Evolutionary conservation across 1,140 invertebrate species (phyloP).

Genomic region (Mycetomoellerius zeteki): DNA sequence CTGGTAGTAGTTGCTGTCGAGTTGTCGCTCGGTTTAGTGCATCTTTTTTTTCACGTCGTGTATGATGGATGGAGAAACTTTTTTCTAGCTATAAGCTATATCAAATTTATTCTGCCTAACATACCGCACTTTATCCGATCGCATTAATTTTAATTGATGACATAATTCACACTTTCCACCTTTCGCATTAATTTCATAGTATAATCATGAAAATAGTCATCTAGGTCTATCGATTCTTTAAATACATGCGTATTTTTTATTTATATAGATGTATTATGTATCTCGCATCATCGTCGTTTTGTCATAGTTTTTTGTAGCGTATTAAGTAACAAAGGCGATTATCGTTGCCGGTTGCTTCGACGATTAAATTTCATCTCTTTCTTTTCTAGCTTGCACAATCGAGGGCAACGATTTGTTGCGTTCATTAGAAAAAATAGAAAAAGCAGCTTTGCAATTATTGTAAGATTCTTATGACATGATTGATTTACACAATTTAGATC

Average conservation of each 20-base stretch:
- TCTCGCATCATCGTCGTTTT: background rate
- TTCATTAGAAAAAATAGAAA: too few relatives aligned
- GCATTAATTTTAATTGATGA: conserved; percentile 3
- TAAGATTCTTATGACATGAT: too few relatives aligned
- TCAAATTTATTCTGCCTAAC: conserved; percentile 32
- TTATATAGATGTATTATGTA: background rate
- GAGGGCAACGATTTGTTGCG: too few relatives aligned
- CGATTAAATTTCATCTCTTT: conserved; percentile 42
- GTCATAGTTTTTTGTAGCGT: background rate
- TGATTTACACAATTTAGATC: too few relatives aligned
- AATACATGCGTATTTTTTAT: background rate
- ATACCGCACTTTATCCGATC: conserved; percentile 1
- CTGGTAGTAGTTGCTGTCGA: conserved; percentile 10
- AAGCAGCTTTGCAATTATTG: too few relatives aligned
- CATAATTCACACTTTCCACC: background rate
- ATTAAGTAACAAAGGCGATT: conserved; percentile 26
- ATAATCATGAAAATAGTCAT: background rate
- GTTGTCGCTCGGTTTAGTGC: conserved; percentile 11
- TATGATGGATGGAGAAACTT: conserved; percentile 12
- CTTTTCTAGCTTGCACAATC: conserved; percentile 33
- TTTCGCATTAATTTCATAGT: conserved; percentile 6
- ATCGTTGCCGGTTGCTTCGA: conserved; percentile 9
- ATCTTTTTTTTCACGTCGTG: background rate
- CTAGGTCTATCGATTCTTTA: too few relatives aligned
- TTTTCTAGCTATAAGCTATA: background rate